Evolutionary conservation across 1,140 invertebrate species (phyloP), one percentile per base, ranked within the genome.

Genomic region (Cherax quadricarinatus): DNA sequence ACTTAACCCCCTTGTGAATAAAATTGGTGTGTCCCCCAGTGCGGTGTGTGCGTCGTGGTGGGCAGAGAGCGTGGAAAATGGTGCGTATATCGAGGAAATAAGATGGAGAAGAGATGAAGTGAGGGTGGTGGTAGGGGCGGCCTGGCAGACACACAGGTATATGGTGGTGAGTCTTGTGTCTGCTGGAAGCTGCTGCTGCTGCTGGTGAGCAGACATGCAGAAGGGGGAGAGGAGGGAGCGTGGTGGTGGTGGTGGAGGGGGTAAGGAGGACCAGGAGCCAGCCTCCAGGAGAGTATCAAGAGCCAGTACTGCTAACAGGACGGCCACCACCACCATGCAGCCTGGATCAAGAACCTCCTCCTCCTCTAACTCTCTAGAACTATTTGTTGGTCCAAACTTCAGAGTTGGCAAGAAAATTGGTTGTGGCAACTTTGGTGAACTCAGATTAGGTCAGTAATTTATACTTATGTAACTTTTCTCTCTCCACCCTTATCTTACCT

Each of bases 301-400:
- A 24, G 89, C 93, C 10, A 94, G 93, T 49, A 93, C 91, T 18
- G 89, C 89, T 51, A 94, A 93, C 92, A 93, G 93, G 85, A 90
- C 93, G 48, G 93, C 60, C 41, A 41, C 88, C 84, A 94, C 89
- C 91, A 93, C 88, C 91, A 88, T 94, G 93, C 93, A 94, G 86
- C 93, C 93, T 18, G 93, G 93, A 41, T 93, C 93, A 14, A 75
- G 93, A 49, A 93, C 93, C 14, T 91, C 92, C 82, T 91, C 93
- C 75, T 94, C 93, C 73, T 94, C 93, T 75, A 94, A 94, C 89
- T 94, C 93, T 49, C 88, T 94, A 12, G 93, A 94, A 62, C 97
- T 99, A 94, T 99, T 99, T 99, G 99, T 99, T 94, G 99, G 99
- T 94, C 99, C 99, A 94, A 99, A 99, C 96, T 99, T 99, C 96